phyloP scores from a whole-genome alignment of 23 tunicate species.

The Ciona savignyi region DNA sequence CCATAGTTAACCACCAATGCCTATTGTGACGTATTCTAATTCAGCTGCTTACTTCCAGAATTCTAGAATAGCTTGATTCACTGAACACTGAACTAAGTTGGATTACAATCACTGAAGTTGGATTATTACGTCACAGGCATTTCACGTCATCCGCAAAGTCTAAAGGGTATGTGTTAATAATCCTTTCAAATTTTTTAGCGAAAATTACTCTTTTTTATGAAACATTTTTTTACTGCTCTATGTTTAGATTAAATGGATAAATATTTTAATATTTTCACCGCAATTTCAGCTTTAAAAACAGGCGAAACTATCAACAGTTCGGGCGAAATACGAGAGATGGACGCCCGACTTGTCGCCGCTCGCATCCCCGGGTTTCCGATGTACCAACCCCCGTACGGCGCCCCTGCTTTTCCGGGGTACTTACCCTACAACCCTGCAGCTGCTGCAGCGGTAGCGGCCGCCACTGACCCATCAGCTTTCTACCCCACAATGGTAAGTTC shows the following conservation, averaged over 20 bases:
- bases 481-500: slow-evolving; percentile 69
- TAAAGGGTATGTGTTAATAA: too few relatives aligned
- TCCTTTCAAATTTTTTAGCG: too few relatives aligned
- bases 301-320: background rate
- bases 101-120: background rate
- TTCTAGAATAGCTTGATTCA: background rate
- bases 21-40: background rate
- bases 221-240: too few relatives aligned
- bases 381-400: slow-evolving; percentile 64
- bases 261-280: too few relatives aligned
- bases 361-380: slow-evolving; percentile 83
- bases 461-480: slow-evolving; percentile 61
- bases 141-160: too few relatives aligned
- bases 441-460: slow-evolving; percentile 60
- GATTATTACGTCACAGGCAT: background rate
- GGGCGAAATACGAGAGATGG: slow-evolving; percentile 28
- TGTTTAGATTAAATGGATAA: too few relatives aligned
- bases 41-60: background rate
- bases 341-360: slow-evolving; percentile 84
- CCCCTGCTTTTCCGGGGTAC: slow-evolving; percentile 78
- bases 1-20: background rate
- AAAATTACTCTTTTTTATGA: too few relatives aligned
- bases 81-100: background rate
- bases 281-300: background rate
- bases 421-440: slow-evolving; percentile 75